These are phyloP conservation scores for Rhinella marina DNA, from an alignment of 2,797 vertebrate species.

Conservation along the genomic window DNA sequence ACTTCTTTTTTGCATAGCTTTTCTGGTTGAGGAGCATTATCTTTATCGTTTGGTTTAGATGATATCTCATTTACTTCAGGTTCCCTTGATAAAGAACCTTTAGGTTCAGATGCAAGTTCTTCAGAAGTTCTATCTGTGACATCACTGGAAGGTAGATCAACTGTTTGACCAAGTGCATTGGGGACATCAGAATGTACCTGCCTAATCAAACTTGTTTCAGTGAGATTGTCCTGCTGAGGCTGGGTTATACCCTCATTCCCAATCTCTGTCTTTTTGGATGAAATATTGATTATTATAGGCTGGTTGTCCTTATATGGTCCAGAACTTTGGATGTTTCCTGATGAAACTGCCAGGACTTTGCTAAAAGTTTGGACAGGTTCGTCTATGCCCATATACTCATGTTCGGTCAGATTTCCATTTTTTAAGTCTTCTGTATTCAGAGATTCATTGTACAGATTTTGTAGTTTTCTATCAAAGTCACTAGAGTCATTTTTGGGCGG, in stretches of 20 bases:
- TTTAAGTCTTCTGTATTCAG: background rate
- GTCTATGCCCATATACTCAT: background rate
- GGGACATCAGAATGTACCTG: background rate
- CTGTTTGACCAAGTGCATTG: background rate
- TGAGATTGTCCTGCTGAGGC: background rate
- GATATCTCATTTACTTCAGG: background rate
- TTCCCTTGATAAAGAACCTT: background rate
- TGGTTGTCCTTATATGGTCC: background rate
- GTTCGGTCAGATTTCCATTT: background rate
- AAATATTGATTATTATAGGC: constrained; percentile 7
- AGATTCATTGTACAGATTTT: constrained; percentile 48
- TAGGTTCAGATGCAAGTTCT: background rate
- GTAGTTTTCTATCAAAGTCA: constrained; percentile 22
- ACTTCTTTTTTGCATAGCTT: constrained; percentile 33
- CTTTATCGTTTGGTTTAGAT: background rate
- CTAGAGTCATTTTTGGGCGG: background rate
- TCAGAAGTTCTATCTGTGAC: background rate
- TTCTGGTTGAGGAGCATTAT: background rate
- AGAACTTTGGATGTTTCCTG: background rate
- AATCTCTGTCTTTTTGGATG: constrained; percentile 11
- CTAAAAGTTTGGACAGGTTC: background rate
- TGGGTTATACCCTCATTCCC: background rate
- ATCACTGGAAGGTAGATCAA: background rate
- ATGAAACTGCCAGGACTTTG: constrained; percentile 1
- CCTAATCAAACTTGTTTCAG: background rate